These are phyloP conservation scores for Apolygus lucorum DNA, from an alignment of 1,140 invertebrate species.

Conservation along the genomic window DNA sequence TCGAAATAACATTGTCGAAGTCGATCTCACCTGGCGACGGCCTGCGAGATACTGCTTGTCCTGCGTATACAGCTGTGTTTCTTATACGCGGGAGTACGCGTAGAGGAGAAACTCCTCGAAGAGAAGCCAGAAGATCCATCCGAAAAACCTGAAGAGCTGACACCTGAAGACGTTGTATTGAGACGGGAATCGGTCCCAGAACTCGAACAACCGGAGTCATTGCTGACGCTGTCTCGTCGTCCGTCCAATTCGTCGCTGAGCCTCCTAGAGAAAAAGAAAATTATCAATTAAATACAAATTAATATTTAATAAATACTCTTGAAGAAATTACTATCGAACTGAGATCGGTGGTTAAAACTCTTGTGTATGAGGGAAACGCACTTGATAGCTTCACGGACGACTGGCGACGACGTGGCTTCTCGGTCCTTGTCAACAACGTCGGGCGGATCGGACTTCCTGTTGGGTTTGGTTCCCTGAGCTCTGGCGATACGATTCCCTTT, in stretches of 20 bases:
- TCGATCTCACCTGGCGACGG: constrained; percentile 12
- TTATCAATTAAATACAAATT: too few relatives aligned
- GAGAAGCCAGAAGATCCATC: not conserved
- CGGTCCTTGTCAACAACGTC: not conserved
- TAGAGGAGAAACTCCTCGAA: not conserved
- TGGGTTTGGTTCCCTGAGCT: constrained; percentile 6
- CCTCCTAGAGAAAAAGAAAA: not conserved
- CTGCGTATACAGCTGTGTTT: constrained; percentile 11
- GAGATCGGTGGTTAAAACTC: too few relatives aligned
- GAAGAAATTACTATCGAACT: too few relatives aligned
- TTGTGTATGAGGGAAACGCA: not conserved
- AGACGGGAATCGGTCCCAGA: not conserved
- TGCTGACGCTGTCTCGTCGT: not conserved
- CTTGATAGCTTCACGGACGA: not conserved
- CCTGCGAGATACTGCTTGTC: not conserved
- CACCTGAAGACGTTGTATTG: not conserved
- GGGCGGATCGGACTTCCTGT: not conserved
- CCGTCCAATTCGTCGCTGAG: not conserved
- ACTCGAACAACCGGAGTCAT: too few relatives aligned
- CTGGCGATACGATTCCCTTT: constrained; percentile 46
- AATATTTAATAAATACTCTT: too few relatives aligned
- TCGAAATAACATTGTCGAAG: too few relatives aligned
- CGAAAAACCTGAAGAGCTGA: not conserved
- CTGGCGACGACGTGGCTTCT: not conserved
- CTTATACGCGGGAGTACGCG: not conserved